These are phyloP conservation scores for Aselliscus stoliczkanus DNA, from an alignment of 2,797 vertebrate genomes.

Conservation along the genomic window DNA sequence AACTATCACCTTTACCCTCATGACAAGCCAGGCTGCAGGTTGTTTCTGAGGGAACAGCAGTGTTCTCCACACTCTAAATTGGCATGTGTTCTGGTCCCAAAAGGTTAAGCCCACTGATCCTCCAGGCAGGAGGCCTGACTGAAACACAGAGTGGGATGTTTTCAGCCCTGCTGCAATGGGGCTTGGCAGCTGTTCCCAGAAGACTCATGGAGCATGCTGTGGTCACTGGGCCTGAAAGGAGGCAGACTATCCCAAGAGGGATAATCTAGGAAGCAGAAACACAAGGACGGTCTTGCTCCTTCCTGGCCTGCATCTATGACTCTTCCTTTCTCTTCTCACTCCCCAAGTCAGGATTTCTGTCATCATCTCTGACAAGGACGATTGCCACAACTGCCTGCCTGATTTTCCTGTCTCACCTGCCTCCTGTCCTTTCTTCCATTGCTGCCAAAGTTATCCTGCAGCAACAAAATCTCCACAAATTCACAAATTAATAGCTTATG, in stretches of 20 bases:
- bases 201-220: not conserved
- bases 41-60: not conserved
- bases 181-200: not conserved
- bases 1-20: not conserved
- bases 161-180: not conserved
- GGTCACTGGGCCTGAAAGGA: not conserved
- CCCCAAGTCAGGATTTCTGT: not conserved
- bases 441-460: not conserved
- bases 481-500: not conserved
- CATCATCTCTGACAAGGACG: not conserved
- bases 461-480: not conserved
- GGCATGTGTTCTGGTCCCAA: not conserved
- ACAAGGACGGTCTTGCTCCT: not conserved
- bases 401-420: not conserved
- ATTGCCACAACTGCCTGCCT: not conserved
- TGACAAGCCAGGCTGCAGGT: not conserved
- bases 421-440: not conserved
- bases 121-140: not conserved
- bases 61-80: not conserved
- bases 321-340: not conserved
- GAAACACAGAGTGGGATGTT: not conserved
- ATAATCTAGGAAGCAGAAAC: not conserved
- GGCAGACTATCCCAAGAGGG: not conserved
- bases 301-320: not conserved
- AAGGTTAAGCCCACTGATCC: not conserved